A percentile compares a stretch with the other conserved stretches of the same genome.
These are phyloP conservation scores for Trypoxylon attenuatum DNA, from an alignment of 2,888 invertebrate species.

Conservation along the genomic window DNA sequence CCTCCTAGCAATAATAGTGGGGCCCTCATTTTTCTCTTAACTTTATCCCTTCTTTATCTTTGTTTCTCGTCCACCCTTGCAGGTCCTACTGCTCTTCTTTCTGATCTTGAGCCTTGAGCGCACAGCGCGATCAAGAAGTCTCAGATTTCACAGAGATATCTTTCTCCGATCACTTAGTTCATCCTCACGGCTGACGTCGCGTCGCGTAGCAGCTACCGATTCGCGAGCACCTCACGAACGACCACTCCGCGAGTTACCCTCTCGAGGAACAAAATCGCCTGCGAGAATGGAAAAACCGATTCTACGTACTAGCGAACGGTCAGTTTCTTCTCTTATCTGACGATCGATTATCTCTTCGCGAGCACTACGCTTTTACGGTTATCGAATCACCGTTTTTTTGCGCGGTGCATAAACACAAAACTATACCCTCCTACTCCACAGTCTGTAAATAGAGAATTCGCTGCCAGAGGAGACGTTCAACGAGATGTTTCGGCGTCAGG, in stretches of 20 bases:
- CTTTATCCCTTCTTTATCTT: slow-evolving; percentile 4
- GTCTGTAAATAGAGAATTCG: background rate
- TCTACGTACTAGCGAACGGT: background rate
- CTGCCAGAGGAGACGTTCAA: background rate
- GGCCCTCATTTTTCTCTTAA: slow-evolving; percentile 64
- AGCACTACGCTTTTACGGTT: too few relatives aligned
- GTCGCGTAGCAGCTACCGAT: background rate
- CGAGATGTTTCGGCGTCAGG: background rate
- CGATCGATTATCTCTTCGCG: too few relatives aligned
- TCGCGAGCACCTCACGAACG: background rate
- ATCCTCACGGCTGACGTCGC: background rate
- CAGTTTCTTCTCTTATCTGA: too few relatives aligned
- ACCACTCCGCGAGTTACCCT: background rate
- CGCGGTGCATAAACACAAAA: too few relatives aligned
- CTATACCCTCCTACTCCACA: background rate
- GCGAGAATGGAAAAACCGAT: background rate
- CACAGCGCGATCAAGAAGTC: slow-evolving; percentile 3
- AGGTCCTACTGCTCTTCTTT: background rate
- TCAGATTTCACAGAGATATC: slow-evolving; percentile 9
- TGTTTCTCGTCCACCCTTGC: background rate
- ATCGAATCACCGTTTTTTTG: too few relatives aligned
- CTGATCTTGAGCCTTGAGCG: background rate
- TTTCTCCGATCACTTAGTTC: background rate
- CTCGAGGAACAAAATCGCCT: background rate
- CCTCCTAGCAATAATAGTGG: slow-evolving; percentile 79